Base-by-base conservation (phyloP, 1,140 invertebrate species). In the Drosophila sucinea region DNA sequence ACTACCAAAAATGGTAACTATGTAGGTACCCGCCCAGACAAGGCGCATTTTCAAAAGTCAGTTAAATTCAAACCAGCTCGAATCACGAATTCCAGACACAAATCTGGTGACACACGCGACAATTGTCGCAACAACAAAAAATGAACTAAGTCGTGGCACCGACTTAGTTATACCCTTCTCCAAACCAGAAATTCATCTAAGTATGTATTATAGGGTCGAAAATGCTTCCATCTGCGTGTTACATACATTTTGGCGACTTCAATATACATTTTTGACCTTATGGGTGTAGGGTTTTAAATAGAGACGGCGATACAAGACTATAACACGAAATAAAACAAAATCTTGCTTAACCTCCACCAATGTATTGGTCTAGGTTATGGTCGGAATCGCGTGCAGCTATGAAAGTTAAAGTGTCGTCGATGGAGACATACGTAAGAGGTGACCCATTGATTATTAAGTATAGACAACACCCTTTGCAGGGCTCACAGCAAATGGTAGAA, bases 401-500 rank as follows among this genome's bases (percentile, higher is more conserved):
- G 83, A 87, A 86, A 86, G 83, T 62, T 62, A 30, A 25, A 44
- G 62, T 38, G 29, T 51, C 68, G 55, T 67, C 67, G 47, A 51
- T 73, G 5, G 41, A 77, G 30, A 7, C 38, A 57, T 56, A 56
- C 84, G 84, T 84, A 86, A 86, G 64, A 69, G 65, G 60, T 35
- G 8, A 27, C 57, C 84, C 68, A 89, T 89, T 89, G 84, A 75
- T 89, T 87, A 74, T 84, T 84, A 84, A 87, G 57, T 75, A 70
- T 64, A 65, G 17, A 23, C 23, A 67, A 65, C 60, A 70, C 80
- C 80, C 84, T 83, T 87, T 70, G 81, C 64, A 60, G 55, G 8
- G 32, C 38, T 62, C 66, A 4, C 44, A 10, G 5, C 17, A 17
- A 17, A 17, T 17, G 5, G 7, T 10, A 29, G 8, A 27, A 32